Conservation (phyloP, 1,140 invertebrate species). For the Hylyphantes graminicola region DNA sequence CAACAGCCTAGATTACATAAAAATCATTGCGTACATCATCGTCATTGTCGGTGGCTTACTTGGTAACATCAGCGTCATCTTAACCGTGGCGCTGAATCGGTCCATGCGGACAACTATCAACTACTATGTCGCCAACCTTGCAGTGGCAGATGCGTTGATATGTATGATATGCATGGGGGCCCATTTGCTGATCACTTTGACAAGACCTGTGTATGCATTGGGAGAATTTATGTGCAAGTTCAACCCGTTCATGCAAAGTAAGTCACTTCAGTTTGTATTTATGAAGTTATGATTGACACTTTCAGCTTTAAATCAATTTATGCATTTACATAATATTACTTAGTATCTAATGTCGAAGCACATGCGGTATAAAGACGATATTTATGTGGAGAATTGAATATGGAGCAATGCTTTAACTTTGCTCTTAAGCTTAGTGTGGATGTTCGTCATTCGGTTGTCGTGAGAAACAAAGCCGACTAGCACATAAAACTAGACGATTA, state of each 20-base stretch:
- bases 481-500: too few relatives aligned
- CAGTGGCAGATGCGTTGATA: constrained; percentile 68
- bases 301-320: not conserved
- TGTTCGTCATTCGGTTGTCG: too few relatives aligned
- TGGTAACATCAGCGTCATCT: constrained; percentile 70
- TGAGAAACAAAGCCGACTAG: too few relatives aligned
- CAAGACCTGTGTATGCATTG: constrained; percentile 65
- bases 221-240: constrained; percentile 70
- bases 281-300: not conserved
- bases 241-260: constrained; percentile 71
- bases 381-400: too few relatives aligned
- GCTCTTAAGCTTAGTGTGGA: too few relatives aligned
- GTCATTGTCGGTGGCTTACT: constrained; percentile 66
- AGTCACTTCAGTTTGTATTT: constrained; percentile 61
- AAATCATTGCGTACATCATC: constrained; percentile 65
- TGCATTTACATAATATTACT: too few relatives aligned
- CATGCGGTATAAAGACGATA: too few relatives aligned
- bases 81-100: constrained; percentile 70
- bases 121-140: constrained; percentile 68
- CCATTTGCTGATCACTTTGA: constrained; percentile 67
- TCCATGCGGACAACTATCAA: constrained; percentile 67
- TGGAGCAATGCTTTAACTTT: too few relatives aligned
- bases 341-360: too few relatives aligned
- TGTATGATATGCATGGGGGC: constrained; percentile 70
- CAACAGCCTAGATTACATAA: constrained; percentile 62